A percentile compares a stretch with the other conserved stretches of the same genome.
Evolutionary conservation across 2,797 vertebrate genomes (phyloP).

Genomic region (Bradypodion ventrale): DNA sequence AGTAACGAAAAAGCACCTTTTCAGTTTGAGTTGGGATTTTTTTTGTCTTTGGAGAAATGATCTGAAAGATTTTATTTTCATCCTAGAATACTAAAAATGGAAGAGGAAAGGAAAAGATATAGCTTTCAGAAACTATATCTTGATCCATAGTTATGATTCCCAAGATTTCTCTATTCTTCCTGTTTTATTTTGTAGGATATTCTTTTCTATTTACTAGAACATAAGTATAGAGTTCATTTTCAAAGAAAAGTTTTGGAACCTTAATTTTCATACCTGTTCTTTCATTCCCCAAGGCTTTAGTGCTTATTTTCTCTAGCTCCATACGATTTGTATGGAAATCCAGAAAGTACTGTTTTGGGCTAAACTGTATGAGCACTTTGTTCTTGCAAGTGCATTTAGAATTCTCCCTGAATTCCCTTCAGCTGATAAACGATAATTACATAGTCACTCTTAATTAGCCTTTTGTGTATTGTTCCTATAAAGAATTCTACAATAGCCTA

Average conservation of each 20-base stretch:
- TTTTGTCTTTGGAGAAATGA: not conserved
- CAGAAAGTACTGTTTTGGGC: not conserved
- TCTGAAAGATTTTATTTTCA: not conserved
- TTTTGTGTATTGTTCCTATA: not conserved
- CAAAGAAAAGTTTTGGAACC: not conserved
- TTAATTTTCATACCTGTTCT: not conserved
- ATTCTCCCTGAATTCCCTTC: slow-evolving; percentile 22
- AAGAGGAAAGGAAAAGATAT: not conserved
- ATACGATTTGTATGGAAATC: not conserved
- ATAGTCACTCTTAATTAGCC: not conserved
- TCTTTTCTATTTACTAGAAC: not conserved
- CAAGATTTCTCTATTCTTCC: not conserved
- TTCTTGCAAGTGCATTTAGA: slow-evolving; percentile 7
- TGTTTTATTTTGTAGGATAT: not conserved
- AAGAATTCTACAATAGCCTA: not conserved
- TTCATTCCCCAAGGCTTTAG: not conserved
- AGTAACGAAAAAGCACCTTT: not conserved
- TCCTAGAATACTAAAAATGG: not conserved
- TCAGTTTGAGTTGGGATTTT: not conserved
- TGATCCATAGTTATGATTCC: not conserved
- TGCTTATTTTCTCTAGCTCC: not conserved
- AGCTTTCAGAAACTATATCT: not conserved
- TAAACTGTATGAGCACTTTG: not conserved
- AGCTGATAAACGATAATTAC: slow-evolving; percentile 22
- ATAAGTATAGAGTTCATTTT: not conserved